Evolutionary conservation across 2,888 invertebrate genomes (phyloP), one percentile per base, ranked within the genome.

Genomic region (Caradrina kadenii): DNA sequence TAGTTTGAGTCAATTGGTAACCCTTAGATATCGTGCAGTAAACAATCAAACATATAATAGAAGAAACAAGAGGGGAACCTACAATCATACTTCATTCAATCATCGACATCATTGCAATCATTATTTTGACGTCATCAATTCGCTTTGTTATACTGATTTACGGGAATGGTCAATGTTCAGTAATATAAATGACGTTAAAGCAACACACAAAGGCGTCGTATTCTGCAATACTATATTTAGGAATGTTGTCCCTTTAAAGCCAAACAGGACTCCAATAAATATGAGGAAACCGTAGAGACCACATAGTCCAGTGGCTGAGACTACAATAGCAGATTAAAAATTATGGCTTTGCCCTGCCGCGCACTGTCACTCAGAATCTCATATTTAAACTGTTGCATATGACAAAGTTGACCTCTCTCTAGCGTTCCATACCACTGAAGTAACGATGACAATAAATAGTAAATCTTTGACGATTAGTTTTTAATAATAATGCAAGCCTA

Each of bases 271-370:
- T 58, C 31, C 52, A 62, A 76, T 49, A 76, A 76, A 59, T 68
- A 69, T 69, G 61, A 73, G 56, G 56, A 69, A 73, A 76, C 56
- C 50, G 6, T 69, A 26, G 54, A 62, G 17, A 58, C 70, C 56
- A 26, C 76, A 76, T 73, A 73, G 73, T 76, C 49, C 73, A 53
- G 69, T 58, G 69, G 55, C 69, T 73, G 76, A 73, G 73, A 73
- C 73, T 76, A 73, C 73, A 73, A 73, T 73, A 76, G 73, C 31
- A 62, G 70, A 73, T 73, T 69, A 73, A 73, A 73, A 53, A 62
- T 53, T 52, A 76, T 73, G 56, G 62, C 70, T 73, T 70, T 49
- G 42, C 56, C 22, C 76, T 31, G 56, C 55, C 19, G 22, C 13
- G n/a, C 48, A 58, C 76, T 73, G 70, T 60, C 62, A 62, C 48